These are phyloP conservation scores for Branchipolynoe longqiensis DNA, from an alignment of 2,888 invertebrate species.

Conservation along the genomic window DNA sequence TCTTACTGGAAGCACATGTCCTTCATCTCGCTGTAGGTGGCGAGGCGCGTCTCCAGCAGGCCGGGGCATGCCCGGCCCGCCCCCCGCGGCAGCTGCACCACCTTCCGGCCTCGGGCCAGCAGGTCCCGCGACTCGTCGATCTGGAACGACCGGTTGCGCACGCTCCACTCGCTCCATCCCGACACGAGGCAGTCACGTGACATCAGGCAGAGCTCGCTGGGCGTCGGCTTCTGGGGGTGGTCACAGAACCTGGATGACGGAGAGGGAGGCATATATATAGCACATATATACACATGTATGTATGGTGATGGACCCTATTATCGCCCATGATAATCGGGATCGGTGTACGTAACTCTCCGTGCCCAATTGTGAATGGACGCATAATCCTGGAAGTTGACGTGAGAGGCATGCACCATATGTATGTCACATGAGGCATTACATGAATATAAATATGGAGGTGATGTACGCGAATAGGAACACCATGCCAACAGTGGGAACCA, in stretches of 20 bases:
- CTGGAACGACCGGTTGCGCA: conserved; percentile 40
- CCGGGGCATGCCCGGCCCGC: conserved; percentile 52
- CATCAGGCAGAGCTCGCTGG: conserved; percentile 66
- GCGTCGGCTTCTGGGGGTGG: conserved; percentile 58
- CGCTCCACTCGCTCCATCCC: conserved; percentile 65
- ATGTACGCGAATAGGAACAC: no score
- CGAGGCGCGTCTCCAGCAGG: conserved; percentile 45
- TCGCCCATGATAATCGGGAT: no score
- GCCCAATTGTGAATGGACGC: no score
- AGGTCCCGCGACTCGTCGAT: conserved; percentile 45
- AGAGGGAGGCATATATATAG: not conserved
- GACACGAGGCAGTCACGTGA: conserved; percentile 66
- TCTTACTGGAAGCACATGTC: conserved; percentile 56
- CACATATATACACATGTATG: no score
- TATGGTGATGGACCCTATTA: no score
- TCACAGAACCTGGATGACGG: conserved; percentile 64
- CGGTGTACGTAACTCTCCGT: no score
- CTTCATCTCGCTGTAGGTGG: conserved; percentile 41
- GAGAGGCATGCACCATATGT: no score
- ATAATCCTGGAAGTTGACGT: no score
- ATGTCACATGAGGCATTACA: no score
- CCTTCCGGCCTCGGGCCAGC: conserved; percentile 10
- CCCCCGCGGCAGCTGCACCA: conserved; percentile 59
- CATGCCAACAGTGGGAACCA: no score
- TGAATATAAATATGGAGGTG: no score